Evolutionary conservation across 2,888 invertebrate genomes (phyloP).

Genomic region (Mythimna loreyi): DNA sequence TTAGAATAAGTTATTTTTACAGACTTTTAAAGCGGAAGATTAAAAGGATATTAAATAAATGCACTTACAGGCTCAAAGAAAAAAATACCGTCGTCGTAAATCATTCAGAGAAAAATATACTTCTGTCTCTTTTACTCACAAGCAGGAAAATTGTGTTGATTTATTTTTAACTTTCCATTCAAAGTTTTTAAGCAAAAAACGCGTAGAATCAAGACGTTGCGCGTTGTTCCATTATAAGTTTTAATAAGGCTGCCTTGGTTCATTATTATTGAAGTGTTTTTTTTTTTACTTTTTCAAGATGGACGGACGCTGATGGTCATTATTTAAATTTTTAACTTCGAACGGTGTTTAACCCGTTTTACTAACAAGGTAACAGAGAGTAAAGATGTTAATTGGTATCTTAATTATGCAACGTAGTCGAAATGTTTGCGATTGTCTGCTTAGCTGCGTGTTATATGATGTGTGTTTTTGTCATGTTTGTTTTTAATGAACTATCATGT

Average conservation of each 20-base stretch:
- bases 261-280: slow-evolving; percentile 48
- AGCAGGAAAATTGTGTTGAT: slow-evolving; percentile 43
- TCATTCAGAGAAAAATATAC: background rate
- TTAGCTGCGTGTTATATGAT: no score
- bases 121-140: slow-evolving; percentile 16
- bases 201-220: slow-evolving; percentile 41
- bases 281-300: slow-evolving; percentile 23
- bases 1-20: background rate
- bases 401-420: background rate
- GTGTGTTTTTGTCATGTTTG: no score
- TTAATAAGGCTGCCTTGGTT: slow-evolving; percentile 69
- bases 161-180: slow-evolving; percentile 51
- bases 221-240: slow-evolving; percentile 75
- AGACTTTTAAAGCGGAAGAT: background rate
- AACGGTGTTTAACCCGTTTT: slow-evolving; percentile 17
- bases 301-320: slow-evolving; percentile 12
- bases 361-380: slow-evolving; percentile 4
- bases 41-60: background rate
- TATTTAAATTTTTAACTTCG: slow-evolving; percentile 41
- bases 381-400: background rate
- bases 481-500: background rate
- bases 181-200: slow-evolving; percentile 47
- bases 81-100: background rate
- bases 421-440: background rate
- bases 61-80: background rate